Conservation (phyloP, 1,140 invertebrate species). For the Lepidurus packardi region DNA sequence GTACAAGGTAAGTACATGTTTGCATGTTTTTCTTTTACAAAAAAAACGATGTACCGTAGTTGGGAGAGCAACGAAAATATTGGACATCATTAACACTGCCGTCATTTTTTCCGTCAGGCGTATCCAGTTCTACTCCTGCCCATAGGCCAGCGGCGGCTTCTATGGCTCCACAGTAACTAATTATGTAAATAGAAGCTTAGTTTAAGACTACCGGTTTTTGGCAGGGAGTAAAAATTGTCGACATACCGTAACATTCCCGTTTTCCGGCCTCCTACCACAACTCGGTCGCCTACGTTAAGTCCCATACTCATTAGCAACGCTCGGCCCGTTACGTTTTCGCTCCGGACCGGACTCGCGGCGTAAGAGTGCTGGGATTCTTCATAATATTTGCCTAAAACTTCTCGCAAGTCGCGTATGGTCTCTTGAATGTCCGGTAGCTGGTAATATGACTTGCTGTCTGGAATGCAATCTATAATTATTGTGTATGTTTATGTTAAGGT, state of each 20-base stretch:
- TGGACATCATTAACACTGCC: slow-evolving; percentile 51
- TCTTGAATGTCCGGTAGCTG: slow-evolving; percentile 45
- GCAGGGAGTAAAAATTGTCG: background rate
- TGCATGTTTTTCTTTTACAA: background rate
- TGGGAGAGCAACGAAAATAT: slow-evolving; percentile 44
- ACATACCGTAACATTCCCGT: slow-evolving; percentile 51
- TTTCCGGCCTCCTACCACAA: slow-evolving; percentile 50
- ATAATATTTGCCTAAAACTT: slow-evolving; percentile 39
- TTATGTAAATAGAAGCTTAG: background rate
- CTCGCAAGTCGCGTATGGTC: slow-evolving; percentile 40
- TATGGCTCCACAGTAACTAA: slow-evolving; percentile 48
- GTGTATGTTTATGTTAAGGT: slow-evolving; percentile 29
- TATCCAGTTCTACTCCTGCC: slow-evolving; percentile 53
- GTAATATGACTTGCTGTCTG: slow-evolving; percentile 45
- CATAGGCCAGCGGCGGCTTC: slow-evolving; percentile 52
- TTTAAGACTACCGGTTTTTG: background rate
- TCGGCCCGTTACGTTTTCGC: slow-evolving; percentile 45
- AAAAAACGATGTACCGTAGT: slow-evolving; percentile 32
- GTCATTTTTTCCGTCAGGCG: slow-evolving; percentile 53
- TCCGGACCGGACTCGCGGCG: slow-evolving; percentile 27
- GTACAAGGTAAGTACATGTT: background rate
- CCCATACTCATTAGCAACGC: slow-evolving; percentile 50
- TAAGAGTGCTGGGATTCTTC: slow-evolving; percentile 37
- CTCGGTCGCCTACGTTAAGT: slow-evolving; percentile 49
- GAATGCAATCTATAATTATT: slow-evolving; percentile 48